Conservation (phyloP, 1,140 invertebrate species). For the Asbolus verrucosus region DNA sequence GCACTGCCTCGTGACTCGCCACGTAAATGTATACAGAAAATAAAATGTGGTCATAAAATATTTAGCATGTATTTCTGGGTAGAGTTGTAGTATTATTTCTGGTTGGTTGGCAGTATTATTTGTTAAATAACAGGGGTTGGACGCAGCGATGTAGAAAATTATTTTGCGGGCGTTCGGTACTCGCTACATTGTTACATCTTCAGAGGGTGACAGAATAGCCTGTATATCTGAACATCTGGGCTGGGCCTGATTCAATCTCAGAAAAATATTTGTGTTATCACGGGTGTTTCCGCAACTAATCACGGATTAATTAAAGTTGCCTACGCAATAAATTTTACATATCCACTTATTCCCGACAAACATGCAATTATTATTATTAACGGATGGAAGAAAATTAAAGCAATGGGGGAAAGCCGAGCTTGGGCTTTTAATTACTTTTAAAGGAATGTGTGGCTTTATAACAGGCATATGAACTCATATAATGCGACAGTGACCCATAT, state of each 20-base stretch:
- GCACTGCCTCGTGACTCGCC: slow-evolving; percentile 1
- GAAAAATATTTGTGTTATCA: slow-evolving; percentile 30
- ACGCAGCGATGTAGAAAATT: slow-evolving; percentile 38
- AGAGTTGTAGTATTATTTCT: slow-evolving; percentile 43
- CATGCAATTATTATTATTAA: not conserved
- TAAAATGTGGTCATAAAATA: slow-evolving; percentile 23
- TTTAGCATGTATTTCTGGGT: slow-evolving; percentile 20
- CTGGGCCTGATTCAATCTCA: slow-evolving; percentile 23
- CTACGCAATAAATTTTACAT: slow-evolving; percentile 15
- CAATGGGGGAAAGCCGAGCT: too few relatives aligned
- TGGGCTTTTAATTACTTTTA: too few relatives aligned
- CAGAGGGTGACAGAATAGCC: slow-evolving; percentile 12
- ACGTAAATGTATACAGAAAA: not conserved
- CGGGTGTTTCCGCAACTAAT: slow-evolving; percentile 27
- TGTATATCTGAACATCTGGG: slow-evolving; percentile 27
- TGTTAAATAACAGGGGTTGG: slow-evolving; percentile 47
- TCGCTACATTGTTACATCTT: slow-evolving; percentile 42
- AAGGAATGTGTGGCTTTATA: too few relatives aligned
- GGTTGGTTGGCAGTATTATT: slow-evolving; percentile 43
- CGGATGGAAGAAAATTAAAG: not conserved
- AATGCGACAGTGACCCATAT: too few relatives aligned
- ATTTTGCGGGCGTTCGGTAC: slow-evolving; percentile 43
- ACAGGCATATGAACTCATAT: too few relatives aligned
- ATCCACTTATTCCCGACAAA: not conserved
- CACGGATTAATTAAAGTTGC: slow-evolving; percentile 21